Evolutionary conservation across 2,113 vertebrate genomes (phyloP).

Genomic region (Piaya cayana): DNA sequence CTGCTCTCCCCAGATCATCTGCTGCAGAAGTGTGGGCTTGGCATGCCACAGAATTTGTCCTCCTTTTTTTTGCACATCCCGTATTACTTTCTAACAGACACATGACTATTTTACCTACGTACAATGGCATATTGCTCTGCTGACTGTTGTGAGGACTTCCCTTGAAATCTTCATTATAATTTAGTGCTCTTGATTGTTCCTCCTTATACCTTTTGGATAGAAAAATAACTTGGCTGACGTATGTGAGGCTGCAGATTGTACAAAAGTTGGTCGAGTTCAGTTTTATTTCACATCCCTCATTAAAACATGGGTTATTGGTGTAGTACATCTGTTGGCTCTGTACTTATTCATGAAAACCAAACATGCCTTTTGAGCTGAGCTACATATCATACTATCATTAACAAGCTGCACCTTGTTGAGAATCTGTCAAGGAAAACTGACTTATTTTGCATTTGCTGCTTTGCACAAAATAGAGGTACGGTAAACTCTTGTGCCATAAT

Average conservation of each 20-base stretch:
- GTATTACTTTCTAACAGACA: not conserved
- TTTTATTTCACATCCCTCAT: not conserved
- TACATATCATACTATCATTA: not conserved
- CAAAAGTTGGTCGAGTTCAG: not conserved
- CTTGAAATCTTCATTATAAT: not conserved
- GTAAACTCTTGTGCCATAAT: conserved; percentile 39
- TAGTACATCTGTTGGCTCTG: not conserved
- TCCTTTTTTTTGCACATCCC: not conserved
- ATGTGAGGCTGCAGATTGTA: not conserved
- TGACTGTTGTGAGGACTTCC: not conserved
- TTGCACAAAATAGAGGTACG: not conserved
- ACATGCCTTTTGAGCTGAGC: not conserved
- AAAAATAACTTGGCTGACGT: not conserved
- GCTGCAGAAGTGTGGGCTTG: not conserved
- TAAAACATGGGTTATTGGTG: not conserved
- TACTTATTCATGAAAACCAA: not conserved
- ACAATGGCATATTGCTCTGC: not conserved
- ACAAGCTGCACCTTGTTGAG: not conserved
- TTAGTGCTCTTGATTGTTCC: not conserved
- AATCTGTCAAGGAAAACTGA: conserved; percentile 35
- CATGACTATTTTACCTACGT: not conserved
- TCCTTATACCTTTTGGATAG: not conserved
- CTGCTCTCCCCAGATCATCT: not conserved
- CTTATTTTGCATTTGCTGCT: conserved; percentile 29
- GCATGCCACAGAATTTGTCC: not conserved